phyloP scores from a whole-genome alignment of 2,888 invertebrate genomes.

The Macaria liturata region DNA sequence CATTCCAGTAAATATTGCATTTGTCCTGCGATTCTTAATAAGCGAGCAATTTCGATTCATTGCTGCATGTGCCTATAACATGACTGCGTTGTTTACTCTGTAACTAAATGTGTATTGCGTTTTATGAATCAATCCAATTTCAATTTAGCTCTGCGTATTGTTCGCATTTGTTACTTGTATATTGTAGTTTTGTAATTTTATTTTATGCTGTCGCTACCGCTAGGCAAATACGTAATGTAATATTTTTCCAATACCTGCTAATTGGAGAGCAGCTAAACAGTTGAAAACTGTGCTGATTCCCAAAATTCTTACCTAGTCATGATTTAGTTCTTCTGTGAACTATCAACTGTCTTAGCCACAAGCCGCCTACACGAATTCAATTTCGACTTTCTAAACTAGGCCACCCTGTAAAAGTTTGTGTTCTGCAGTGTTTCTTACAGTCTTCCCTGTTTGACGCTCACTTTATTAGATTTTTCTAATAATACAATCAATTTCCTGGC shows the following conservation, averaged over 20 bases:
- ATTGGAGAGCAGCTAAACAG: no score
- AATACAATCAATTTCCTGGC: conserved; percentile 51
- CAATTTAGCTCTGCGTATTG: no score
- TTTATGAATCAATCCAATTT: no score
- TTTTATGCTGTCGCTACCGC: no score
- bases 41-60: conserved; percentile 27
- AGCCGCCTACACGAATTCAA: neutral
- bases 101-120: neutral
- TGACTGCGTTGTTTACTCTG: conserved; percentile 4
- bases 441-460: conserved; percentile 13
- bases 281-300: no score
- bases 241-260: no score
- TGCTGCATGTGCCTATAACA: conserved; percentile 20
- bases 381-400: conserved; percentile 5
- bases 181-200: no score
- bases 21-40: conserved; percentile 29
- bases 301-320: no score
- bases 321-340: no score
- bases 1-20: conserved; percentile 56
- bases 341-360: no score
- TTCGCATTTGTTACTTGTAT: no score
- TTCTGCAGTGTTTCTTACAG: neutral
- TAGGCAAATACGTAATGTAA: no score
- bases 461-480: conserved; percentile 36
- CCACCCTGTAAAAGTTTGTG: neutral